These are phyloP conservation scores for Pagrus major DNA, from an alignment of 2,113 vertebrate genomes.

Conservation along the genomic window DNA sequence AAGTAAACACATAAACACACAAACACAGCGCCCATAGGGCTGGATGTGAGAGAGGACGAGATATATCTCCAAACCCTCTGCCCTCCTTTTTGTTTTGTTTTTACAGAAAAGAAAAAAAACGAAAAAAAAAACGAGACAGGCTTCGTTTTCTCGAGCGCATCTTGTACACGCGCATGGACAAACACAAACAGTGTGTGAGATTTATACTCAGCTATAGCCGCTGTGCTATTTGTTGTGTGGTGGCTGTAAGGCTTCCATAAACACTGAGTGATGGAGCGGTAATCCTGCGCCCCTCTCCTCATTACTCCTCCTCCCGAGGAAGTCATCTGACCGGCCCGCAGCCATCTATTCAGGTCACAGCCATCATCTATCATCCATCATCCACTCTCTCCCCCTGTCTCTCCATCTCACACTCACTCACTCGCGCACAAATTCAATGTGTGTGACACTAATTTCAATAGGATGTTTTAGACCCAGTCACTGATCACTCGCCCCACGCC, in stretches of 20 bases:
- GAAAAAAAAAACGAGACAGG: conserved; percentile 21
- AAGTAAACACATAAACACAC: conserved; percentile 55
- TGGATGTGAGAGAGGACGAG: conserved; percentile 29
- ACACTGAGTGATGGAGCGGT: conserved; percentile 69
- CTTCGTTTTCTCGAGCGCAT: conserved; percentile 14
- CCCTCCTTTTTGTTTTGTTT: background rate
- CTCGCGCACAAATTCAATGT: conserved; percentile 47
- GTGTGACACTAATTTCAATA: conserved; percentile 69
- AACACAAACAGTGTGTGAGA: conserved; percentile 32
- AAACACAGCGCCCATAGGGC: conserved; percentile 19
- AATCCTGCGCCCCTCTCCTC: conserved; percentile 66
- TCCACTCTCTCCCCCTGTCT: conserved; percentile 37
- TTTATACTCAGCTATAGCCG: conserved; percentile 38
- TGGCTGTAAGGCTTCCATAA: conserved; percentile 56
- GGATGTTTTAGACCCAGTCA: conserved; percentile 60
- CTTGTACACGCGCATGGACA: conserved; percentile 20
- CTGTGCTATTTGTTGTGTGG: conserved; percentile 64
- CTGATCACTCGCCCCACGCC: conserved; percentile 53
- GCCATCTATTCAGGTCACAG: conserved; percentile 77
- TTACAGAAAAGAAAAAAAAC: conserved; percentile 2
- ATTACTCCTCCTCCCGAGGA: conserved; percentile 72
- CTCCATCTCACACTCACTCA: conserved; percentile 51
- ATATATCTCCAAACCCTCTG: conserved; percentile 19
- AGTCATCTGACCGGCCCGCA: conserved; percentile 65
- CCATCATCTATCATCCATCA: conserved; percentile 77